Base-by-base conservation (phyloP, 2,113 vertebrate species). In the Heterotilapia buettikoferi region DNA sequence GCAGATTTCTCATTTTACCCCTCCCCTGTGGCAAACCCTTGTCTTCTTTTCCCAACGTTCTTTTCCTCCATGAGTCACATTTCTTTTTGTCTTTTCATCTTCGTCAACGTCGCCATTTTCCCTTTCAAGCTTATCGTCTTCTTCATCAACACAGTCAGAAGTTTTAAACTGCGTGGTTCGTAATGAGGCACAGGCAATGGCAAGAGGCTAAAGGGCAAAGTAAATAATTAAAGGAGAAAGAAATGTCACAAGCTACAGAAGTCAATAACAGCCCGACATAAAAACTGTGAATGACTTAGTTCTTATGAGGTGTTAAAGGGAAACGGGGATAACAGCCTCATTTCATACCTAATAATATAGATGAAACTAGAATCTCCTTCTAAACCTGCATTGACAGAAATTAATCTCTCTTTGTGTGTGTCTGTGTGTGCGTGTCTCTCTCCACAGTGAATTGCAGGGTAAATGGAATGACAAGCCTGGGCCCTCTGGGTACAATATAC, bases 181-280 rank as follows among this genome's bases (percentile, higher is more conserved):
- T 7, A 57, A 16, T 71, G 43, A 63, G 71, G 84, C 81, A 86
- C 56, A 59, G 26, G 59, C 86, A 19, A 40, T 59, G 26, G 14
- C 21, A 80, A 43, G 63, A 85, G 59, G 79, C 84, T 79, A 84
- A 87, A 80, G 90, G 86, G 71, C 54, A 89, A 63, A 84, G 87
- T 90, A 88, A 92, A 94, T 94, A 91, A 95, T 94, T 93, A 93
- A 90, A 59, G 36, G 78, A 56, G 33, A 73, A 83, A 82, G 53
- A 86, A 92, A 89, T 56, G 90, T 89, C 89, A 86, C 66, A 59
- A 91, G 90, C 83, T 53, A 80, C 78, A 86, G 45, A 89, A 92
- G 85, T 93, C 91, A 91, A 92, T 88, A 93, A 92, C 80, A 90
- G 83, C 10, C 76, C 10, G 54, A 86, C 83, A 83, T 87, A 86